These are phyloP conservation scores for Bilobella aurantiaca DNA, from an alignment of 1,140 invertebrate genomes.

Conservation along the genomic window DNA sequence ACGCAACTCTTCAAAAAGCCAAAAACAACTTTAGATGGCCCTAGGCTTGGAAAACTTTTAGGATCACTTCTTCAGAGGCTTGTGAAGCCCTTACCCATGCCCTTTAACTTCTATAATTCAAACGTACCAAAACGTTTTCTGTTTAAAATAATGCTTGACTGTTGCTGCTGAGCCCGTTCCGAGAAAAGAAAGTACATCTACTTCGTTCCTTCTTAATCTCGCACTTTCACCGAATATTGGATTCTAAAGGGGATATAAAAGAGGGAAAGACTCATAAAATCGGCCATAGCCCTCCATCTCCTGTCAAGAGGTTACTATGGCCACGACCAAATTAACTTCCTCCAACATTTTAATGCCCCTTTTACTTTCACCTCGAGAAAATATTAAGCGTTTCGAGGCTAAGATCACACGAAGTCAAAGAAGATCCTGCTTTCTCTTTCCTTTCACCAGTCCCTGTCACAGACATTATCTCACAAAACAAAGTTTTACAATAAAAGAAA, in stretches of 20 bases:
- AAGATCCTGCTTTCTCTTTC: not conserved
- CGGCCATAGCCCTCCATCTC: not conserved
- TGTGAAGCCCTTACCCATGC: too few relatives aligned
- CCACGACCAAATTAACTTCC: not conserved
- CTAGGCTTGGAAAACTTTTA: too few relatives aligned
- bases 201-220: too few relatives aligned
- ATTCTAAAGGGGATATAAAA: not conserved
- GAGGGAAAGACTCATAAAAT: not conserved
- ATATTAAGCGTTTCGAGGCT: too few relatives aligned
- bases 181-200: too few relatives aligned
- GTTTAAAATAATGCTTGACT: too few relatives aligned
- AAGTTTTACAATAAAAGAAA: slow-evolving; percentile 9
- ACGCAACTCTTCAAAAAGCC: not conserved
- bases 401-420: too few relatives aligned
- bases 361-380: slow-evolving; percentile 7
- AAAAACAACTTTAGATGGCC: too few relatives aligned
- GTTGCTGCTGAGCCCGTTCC: too few relatives aligned
- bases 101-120: too few relatives aligned
- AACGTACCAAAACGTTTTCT: too few relatives aligned
- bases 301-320: not conserved
- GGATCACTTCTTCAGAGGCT: too few relatives aligned
- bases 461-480: slow-evolving; percentile 3
- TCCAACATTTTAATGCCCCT: not conserved
- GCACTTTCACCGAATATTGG: not conserved
- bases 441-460: not conserved